Conservation (phyloP, 53 echinoderm and acorn worm genomes). For the Arbacia lixula region DNA sequence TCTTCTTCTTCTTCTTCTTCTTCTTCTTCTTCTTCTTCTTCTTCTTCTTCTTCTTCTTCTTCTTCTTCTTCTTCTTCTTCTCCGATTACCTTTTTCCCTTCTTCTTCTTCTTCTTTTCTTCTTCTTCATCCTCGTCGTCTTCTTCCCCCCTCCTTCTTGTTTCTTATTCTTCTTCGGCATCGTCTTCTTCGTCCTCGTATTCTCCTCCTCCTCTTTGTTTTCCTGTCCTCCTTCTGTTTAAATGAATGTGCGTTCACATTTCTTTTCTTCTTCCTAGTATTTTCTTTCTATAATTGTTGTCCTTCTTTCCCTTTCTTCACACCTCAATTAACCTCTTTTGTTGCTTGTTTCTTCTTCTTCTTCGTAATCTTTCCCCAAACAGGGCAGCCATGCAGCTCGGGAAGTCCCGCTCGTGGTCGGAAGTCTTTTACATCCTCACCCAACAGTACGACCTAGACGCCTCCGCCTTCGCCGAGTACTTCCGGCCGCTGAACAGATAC, state of each 20-base stretch:
- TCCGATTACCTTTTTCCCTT: too few species aligned
- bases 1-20: not conserved
- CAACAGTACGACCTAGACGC: slow-evolving; percentile 4
- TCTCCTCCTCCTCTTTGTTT: too few species aligned
- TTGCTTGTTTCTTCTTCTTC: too few species aligned
- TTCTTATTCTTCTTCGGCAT: too few species aligned
- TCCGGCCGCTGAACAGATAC: slow-evolving; percentile 31
- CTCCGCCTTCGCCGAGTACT: not conserved
- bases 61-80: not conserved
- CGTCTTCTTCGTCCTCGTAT: too few species aligned
- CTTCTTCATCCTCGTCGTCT: too few species aligned
- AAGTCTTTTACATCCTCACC: slow-evolving; percentile 37
- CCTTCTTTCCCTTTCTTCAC: not conserved
- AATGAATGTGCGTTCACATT: too few species aligned
- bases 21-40: not conserved
- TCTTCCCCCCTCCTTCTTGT: not conserved
- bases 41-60: not conserved
- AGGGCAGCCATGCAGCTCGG: slow-evolving; percentile 38
- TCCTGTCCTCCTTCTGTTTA: too few species aligned
- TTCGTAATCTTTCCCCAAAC: not conserved
- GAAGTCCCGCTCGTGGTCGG: slow-evolving; percentile 19
- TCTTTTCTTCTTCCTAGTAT: too few species aligned
- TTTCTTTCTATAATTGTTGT: too few species aligned
- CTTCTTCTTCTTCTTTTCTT: too few species aligned
- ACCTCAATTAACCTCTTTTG: not conserved